phyloP scores from a whole-genome alignment of 2,888 invertebrate genomes.

The Andrena trimmerana region DNA sequence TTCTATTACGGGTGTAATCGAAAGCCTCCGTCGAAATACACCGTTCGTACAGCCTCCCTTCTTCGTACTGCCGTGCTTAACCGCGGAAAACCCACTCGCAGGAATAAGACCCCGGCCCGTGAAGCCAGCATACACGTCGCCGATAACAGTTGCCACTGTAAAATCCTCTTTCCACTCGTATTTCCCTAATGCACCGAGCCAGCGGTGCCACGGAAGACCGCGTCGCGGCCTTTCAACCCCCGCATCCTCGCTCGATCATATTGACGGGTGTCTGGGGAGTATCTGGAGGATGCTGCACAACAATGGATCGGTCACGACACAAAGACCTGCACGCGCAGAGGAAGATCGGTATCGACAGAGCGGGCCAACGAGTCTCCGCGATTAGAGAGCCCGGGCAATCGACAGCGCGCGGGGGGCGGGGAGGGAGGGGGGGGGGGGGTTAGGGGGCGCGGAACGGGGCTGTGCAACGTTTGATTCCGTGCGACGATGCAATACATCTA shows the following conservation, averaged over 20 bases:
- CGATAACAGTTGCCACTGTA: conserved; percentile 12
- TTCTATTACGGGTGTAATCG: neutral
- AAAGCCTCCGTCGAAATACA: neutral
- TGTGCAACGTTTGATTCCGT: conserved; percentile 71
- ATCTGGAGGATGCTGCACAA: conserved; percentile 32
- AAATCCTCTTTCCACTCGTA: conserved; percentile 18
- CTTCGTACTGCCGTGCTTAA: neutral
- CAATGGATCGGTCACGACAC: conserved; percentile 42
- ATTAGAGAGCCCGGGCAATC: neutral
- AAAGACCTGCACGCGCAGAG: conserved; percentile 32
- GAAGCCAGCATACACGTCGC: conserved; percentile 7
- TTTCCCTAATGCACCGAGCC: conserved; percentile 4
- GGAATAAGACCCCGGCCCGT: neutral
- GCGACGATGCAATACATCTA: conserved; percentile 73
- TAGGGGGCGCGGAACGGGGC: conserved; percentile 13
- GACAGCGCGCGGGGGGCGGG: conserved; percentile 1
- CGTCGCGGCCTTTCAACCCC: conserved; percentile 15
- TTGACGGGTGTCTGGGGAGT: conserved; percentile 35
- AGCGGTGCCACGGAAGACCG: neutral
- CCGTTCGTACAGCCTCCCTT: neutral
- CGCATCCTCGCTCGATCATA: conserved; percentile 35
- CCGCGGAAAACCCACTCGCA: conserved; percentile 3
- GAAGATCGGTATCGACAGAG: conserved; percentile 46
- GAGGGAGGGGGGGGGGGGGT: conserved; percentile 4
- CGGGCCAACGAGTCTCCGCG: conserved; percentile 21